These are phyloP conservation scores for Labroides dimidiatus DNA, from an alignment of 2,797 vertebrate genomes.

Conservation along the genomic window DNA sequence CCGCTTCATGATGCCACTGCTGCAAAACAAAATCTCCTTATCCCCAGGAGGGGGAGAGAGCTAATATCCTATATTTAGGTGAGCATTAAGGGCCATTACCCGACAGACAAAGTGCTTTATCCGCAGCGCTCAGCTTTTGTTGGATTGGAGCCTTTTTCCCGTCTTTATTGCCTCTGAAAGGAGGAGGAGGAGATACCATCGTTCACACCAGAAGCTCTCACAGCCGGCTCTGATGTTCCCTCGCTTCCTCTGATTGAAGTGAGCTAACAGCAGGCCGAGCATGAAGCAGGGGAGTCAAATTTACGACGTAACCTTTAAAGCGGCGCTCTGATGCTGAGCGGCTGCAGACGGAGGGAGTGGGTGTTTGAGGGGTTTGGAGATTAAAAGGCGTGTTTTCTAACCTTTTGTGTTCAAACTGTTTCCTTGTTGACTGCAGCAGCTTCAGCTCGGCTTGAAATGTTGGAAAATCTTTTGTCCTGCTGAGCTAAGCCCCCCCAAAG, in stretches of 20 bases:
- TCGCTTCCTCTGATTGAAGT: background rate
- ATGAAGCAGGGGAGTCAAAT: slow-evolving; percentile 16
- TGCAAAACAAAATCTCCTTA: slow-evolving; percentile 70
- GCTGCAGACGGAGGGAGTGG: background rate
- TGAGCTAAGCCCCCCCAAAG: slow-evolving; percentile 22
- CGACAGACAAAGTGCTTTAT: slow-evolving; percentile 7
- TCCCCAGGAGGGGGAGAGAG: slow-evolving; percentile 66
- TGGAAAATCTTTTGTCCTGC: slow-evolving; percentile 15
- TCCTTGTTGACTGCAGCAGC: background rate
- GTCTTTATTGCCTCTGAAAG: slow-evolving; percentile 26
- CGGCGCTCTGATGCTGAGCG: background rate
- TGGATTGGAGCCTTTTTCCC: background rate
- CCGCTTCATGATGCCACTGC: slow-evolving; percentile 52
- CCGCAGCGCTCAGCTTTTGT: slow-evolving; percentile 16
- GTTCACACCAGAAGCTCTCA: slow-evolving; percentile 22
- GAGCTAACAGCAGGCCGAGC: slow-evolving; percentile 17
- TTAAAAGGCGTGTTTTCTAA: slow-evolving; percentile 27
- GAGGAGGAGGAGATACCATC: slow-evolving; percentile 4
- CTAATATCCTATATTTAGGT: slow-evolving; percentile 75
- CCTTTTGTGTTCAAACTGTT: slow-evolving; percentile 2
- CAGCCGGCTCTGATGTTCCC: background rate
- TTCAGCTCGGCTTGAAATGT: slow-evolving; percentile 3
- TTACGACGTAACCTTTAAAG: slow-evolving; percentile 12
- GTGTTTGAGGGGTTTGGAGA: slow-evolving; percentile 5
- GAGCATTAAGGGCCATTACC: slow-evolving; percentile 70